Evolutionary conservation across 2,797 vertebrate species (phyloP), one percentile per base, ranked within the genome.

Genomic region (Onychomys torridus): DNA sequence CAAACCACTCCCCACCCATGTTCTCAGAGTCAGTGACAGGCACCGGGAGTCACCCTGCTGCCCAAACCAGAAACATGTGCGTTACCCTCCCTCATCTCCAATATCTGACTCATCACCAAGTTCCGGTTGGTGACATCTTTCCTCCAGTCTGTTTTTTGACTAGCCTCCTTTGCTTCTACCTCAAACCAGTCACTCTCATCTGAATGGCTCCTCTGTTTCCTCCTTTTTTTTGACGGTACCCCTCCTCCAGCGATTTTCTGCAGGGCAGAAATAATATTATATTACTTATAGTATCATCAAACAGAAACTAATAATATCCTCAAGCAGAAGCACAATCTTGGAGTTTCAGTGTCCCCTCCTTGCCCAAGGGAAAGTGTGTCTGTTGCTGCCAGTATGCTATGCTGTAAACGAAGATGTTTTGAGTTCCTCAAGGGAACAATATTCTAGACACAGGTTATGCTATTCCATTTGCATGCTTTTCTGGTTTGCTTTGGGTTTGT

Each of bases 1-100:
- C 95, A 96, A 97, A 96, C 86, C 76, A 2, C 82, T 93, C 65
- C 93, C 94, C 91, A 77, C 93, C 92, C 90, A 63, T 93, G 91
- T 96, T 92, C 96, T 92, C 19, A 0, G 83, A 65, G 61, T 83
- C 52, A 71, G n/a, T 85, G 95, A 86, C 57, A 79, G 81, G 17
- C 69, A 55, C 43, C 19, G 65, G 81, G 71, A 49, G 93, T 75
- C 49, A 94, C 73, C 92, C 95, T 92, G 55, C 75, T 96, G 85
- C 77, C 84, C 76, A 96, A 96, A 69, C 78, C 89, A 92, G 93
- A 93, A 84, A 69, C 29, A 25, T 27, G 57, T 61, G 13, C 61
- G n/a, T 86, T 82, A 86, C 16, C 81, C 29, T 94, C 40, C 61
- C 71, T 90, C 55, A 85, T 25, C 81, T 82, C 52, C 43, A 52